phyloP scores from a whole-genome alignment of 2,113 vertebrate genomes.

The Sinocyclocheilus maitianheensis region DNA sequence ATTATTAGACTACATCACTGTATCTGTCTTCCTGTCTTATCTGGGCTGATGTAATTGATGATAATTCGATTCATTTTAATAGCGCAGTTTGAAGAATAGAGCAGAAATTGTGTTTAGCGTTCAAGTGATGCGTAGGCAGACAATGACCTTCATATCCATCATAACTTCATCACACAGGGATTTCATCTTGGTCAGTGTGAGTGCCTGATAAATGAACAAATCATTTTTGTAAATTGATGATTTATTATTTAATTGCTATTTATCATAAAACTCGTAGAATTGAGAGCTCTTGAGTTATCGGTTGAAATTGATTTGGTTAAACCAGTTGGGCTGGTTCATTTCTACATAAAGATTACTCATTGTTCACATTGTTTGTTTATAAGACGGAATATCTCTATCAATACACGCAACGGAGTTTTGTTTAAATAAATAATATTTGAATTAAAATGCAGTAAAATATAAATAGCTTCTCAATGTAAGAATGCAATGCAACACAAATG shows the following conservation, averaged over 20 bases:
- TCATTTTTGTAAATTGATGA: neutral
- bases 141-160: neutral
- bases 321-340: neutral
- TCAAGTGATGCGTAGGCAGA: constrained; percentile 13
- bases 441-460: neutral
- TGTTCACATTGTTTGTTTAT: neutral
- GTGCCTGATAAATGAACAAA: neutral
- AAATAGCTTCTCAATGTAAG: neutral
- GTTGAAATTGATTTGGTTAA: neutral
- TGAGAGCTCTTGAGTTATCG: neutral
- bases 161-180: constrained; percentile 19
- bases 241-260: neutral
- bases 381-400: neutral
- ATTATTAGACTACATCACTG: constrained; percentile 10
- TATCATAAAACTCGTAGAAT: neutral
- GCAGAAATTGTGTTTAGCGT: constrained; percentile 38
- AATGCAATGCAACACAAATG: neutral
- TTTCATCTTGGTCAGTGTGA: neutral
- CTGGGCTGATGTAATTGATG: constrained; percentile 50
- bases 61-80: constrained; percentile 41
- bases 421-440: neutral
- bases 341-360: neutral
- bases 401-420: neutral
- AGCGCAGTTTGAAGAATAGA: constrained; percentile 37
- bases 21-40: constrained; percentile 25